Evolutionary conservation across 2,888 invertebrate genomes (phyloP).

Genomic region (Polyommatus iphigenia): DNA sequence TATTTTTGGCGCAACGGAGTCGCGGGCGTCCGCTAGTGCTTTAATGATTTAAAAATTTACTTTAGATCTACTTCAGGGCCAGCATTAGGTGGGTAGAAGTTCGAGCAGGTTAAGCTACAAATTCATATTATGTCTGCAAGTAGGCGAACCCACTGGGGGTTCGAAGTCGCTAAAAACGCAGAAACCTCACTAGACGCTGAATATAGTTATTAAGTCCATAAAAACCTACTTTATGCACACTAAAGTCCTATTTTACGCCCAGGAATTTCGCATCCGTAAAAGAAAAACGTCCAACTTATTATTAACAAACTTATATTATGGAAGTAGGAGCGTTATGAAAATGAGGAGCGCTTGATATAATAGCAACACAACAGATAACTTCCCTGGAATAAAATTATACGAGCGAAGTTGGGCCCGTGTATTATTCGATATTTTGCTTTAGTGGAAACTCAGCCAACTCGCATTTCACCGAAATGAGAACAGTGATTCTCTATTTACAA

Average conservation of each 20-base stretch:
- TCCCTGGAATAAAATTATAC: conserved; percentile 30
- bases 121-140: background rate
- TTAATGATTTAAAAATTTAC: too few relatives aligned
- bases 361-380: conserved; percentile 31
- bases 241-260: background rate
- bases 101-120: background rate
- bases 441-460: conserved; percentile 21
- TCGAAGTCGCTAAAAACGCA: background rate
- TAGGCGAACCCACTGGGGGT: background rate
- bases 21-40: too few relatives aligned
- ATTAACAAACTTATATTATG: conserved; percentile 26
- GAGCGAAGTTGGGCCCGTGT: conserved; percentile 26
- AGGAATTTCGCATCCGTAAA: background rate
- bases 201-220: background rate
- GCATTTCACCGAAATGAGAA: conserved; percentile 29
- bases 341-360: conserved; percentile 28
- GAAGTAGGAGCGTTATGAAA: conserved; percentile 24
- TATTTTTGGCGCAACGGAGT: too few relatives aligned
- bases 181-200: background rate
- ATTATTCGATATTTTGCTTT: conserved; percentile 25
- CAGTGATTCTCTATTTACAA: conserved; percentile 23
- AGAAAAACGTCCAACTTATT: conserved; percentile 20
- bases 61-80: too few relatives aligned
- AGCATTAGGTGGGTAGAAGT: too few relatives aligned
- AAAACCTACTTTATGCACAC: background rate